Evolutionary conservation across 2,113 vertebrate genomes (phyloP).

Genomic region (Cathartes aura): DNA sequence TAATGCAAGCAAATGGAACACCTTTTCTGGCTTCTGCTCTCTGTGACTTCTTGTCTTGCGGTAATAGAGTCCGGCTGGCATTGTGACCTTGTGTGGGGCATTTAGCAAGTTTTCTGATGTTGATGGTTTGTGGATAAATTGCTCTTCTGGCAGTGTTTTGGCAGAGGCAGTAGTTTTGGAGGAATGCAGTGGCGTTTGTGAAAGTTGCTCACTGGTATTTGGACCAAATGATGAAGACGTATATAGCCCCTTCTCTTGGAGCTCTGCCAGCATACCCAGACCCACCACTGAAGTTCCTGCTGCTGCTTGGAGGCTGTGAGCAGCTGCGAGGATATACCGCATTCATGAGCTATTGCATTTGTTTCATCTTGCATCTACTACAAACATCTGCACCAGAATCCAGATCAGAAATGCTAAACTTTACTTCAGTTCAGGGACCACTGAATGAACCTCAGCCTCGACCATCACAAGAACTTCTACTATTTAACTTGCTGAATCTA

Average conservation of each 20-base stretch:
- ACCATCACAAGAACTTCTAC: background rate
- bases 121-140: background rate
- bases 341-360: background rate
- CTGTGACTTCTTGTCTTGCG: background rate
- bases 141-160: background rate
- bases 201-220: background rate
- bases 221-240: rapidly evolving
- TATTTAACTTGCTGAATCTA: background rate
- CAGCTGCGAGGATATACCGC: background rate
- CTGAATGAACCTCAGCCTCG: rapidly evolving
- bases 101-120: background rate
- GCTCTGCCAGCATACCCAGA: background rate
- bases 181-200: rapidly evolving
- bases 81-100: background rate
- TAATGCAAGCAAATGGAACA: background rate
- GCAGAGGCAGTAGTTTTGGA: background rate
- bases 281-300: background rate
- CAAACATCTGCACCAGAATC: background rate
- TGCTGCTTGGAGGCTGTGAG: background rate
- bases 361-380: background rate
- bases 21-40: background rate
- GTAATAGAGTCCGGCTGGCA: background rate
- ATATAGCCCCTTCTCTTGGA: background rate
- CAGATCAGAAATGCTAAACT: background rate
- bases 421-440: background rate